Percentiles rank a stretch among this genome's conserved stretches.
These are phyloP conservation scores for Podarcis siculus DNA, from an alignment of 2,797 vertebrate genomes.

Conservation along the genomic window DNA sequence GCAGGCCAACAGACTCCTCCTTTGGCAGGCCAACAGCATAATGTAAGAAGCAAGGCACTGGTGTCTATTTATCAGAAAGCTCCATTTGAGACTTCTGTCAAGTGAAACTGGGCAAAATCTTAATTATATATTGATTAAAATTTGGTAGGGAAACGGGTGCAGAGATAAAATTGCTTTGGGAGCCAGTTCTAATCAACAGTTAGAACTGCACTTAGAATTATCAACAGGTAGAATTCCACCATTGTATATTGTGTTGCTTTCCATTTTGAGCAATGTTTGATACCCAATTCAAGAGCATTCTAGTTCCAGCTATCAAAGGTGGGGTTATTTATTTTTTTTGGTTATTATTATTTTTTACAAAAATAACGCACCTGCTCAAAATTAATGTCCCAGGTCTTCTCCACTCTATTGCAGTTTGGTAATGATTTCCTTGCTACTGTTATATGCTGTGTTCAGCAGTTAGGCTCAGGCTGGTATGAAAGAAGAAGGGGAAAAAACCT, in stretches of 20 bases:
- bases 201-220: too few species aligned
- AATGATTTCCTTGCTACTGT: slow-evolving; percentile 40
- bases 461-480: slow-evolving; percentile 24
- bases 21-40: not conserved
- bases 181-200: not conserved
- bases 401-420: slow-evolving; percentile 8
- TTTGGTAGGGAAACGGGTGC: not conserved
- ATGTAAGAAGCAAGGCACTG: not conserved
- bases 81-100: too few species aligned
- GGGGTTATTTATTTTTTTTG: not conserved
- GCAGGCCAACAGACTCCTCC: not conserved
- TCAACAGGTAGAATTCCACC: not conserved
- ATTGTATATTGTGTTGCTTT: not conserved
- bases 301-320: not conserved
- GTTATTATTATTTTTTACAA: not conserved
- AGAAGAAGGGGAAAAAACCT: not conserved
- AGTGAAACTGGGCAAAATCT: not conserved
- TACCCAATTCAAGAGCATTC: not conserved
- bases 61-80: not conserved
- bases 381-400: slow-evolving; percentile 36
- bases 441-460: slow-evolving; percentile 51
- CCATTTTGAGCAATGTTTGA: not conserved
- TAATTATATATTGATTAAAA: not conserved
- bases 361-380: slow-evolving; percentile 21
- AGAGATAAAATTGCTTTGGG: not conserved